These are phyloP conservation scores for Corythaixoides concolor DNA, from an alignment of 2,113 vertebrate genomes.

Conservation along the genomic window DNA sequence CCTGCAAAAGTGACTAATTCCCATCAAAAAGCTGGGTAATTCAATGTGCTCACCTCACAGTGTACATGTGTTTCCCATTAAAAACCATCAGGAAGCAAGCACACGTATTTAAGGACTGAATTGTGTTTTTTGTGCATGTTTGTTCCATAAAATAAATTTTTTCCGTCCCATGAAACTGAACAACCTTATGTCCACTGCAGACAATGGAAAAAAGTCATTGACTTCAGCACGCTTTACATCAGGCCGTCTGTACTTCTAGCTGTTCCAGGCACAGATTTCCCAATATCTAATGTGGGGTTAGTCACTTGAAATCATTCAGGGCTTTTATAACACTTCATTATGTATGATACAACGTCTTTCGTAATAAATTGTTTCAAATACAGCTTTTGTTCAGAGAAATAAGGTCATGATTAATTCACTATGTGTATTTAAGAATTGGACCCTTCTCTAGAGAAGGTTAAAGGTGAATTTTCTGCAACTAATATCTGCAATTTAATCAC, in stretches of 20 bases:
- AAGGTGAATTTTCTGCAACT: neutral
- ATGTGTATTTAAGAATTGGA: neutral
- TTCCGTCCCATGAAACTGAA: neutral
- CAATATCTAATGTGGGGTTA: neutral
- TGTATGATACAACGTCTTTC: slow-evolving; percentile 23
- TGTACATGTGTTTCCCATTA: neutral
- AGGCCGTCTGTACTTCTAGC: neutral
- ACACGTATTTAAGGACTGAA: neutral
- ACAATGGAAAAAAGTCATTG: neutral
- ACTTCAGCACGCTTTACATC: slow-evolving; percentile 1
- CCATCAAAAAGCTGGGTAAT: neutral
- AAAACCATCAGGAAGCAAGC: neutral
- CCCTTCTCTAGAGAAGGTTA: neutral
- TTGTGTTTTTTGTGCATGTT: slow-evolving; percentile 1
- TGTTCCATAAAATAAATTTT: slow-evolving; percentile 28
- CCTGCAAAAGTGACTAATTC: neutral
- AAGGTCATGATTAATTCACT: neutral
- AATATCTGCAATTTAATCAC: neutral
- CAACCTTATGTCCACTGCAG: neutral
- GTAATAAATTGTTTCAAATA: slow-evolving; percentile 10
- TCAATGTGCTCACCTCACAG: neutral
- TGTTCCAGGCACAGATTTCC: slow-evolving; percentile 23
- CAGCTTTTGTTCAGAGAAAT: slow-evolving; percentile 10
- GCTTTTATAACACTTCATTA: slow-evolving; percentile 48
- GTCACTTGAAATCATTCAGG: slow-evolving; percentile 8